Conservation (phyloP, 2,113 vertebrate genomes). For the Anthoscopus minutus region DNA sequence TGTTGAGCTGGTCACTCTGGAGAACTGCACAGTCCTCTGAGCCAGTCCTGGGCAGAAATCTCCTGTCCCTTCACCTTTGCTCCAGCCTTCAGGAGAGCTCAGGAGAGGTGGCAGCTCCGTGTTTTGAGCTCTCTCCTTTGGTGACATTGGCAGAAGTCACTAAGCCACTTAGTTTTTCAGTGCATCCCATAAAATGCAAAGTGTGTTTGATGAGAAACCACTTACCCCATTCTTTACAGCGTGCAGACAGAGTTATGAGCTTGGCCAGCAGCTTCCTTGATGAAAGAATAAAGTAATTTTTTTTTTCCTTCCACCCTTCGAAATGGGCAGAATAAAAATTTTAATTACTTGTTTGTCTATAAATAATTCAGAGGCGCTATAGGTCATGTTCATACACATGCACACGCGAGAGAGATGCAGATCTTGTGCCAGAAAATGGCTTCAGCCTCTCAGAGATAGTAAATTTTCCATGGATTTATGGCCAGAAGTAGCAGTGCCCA, state of each 20-base stretch:
- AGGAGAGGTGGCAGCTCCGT: not conserved
- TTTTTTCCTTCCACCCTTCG: not conserved
- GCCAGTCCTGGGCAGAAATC: not conserved
- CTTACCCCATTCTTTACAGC: slow-evolving; percentile 4
- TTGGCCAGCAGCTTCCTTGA: slow-evolving; percentile 17
- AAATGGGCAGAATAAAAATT: slow-evolving; percentile 35
- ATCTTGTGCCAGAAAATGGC: not conserved
- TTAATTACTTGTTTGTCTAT: slow-evolving; percentile 51
- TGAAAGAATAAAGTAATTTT: slow-evolving; percentile 16
- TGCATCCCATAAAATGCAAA: slow-evolving; percentile 43
- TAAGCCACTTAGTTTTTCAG: slow-evolving; percentile 2
- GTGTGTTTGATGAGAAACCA: slow-evolving; percentile 33
- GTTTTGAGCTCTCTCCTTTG: not conserved
- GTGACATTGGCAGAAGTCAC: slow-evolving; percentile 16
- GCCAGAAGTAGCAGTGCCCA: not conserved
- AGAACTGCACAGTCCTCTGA: not conserved
- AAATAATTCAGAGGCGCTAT: not conserved
- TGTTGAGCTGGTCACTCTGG: too few species aligned
- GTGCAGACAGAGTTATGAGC: slow-evolving; percentile 35
- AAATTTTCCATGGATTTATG: not conserved
- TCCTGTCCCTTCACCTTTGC: not conserved
- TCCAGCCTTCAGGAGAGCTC: too few species aligned
- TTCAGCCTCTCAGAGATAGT: not conserved
- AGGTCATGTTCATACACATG: not conserved
- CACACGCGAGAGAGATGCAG: not conserved